A percentile compares a stretch with the other conserved stretches of the same genome.
These are phyloP conservation scores for Lagopus leucura DNA, from an alignment of 2,113 vertebrate genomes.

Conservation along the genomic window DNA sequence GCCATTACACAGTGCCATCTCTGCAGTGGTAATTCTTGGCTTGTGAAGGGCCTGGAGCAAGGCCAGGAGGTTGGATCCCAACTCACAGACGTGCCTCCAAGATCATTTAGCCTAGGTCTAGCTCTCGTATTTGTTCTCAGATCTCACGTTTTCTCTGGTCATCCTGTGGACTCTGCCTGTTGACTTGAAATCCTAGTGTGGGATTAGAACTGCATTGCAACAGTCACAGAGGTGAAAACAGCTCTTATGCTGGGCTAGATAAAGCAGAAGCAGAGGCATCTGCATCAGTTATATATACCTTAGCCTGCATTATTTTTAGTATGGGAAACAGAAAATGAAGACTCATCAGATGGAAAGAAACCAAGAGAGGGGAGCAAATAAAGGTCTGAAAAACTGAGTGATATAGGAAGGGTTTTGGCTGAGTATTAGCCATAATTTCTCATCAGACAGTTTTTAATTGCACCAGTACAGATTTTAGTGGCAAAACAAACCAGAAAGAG, in stretches of 20 bases:
- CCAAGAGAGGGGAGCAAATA: not conserved
- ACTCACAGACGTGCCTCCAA: not conserved
- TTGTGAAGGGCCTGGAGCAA: not conserved
- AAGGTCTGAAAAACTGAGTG: not conserved
- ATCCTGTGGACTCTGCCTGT: not conserved
- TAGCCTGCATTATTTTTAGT: not conserved
- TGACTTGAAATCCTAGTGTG: not conserved
- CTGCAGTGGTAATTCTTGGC: not conserved
- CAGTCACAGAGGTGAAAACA: not conserved
- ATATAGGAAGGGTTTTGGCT: not conserved
- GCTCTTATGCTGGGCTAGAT: not conserved
- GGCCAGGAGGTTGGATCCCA: not conserved
- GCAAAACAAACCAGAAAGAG: not conserved
- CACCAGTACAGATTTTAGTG: not conserved
- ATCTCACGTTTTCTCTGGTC: not conserved
- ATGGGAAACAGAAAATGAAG: not conserved
- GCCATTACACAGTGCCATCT: not conserved
- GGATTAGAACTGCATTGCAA: not conserved
- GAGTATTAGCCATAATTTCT: not conserved
- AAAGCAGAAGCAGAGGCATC: not conserved
- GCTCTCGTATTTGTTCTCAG: not conserved
- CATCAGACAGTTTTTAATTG: not conserved
- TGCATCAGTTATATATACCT: not conserved
- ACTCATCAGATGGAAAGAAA: not conserved
- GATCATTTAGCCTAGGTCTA: not conserved